Conservation (phyloP, 2,797 vertebrate species). For the Macropus fuliginosus region DNA sequence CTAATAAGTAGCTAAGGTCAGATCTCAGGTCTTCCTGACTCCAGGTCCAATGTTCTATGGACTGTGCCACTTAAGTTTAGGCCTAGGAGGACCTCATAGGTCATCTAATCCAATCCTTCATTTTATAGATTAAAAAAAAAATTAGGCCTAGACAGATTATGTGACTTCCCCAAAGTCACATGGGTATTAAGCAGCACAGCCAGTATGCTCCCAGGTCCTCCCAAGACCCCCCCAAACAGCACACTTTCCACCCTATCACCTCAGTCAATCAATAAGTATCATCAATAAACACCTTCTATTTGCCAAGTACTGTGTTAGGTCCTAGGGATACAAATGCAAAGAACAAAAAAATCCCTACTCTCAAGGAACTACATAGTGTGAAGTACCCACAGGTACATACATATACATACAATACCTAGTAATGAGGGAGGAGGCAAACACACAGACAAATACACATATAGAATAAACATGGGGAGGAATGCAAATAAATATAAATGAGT, state of each 20-base stretch:
- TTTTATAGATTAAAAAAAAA: background rate
- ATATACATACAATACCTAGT: background rate
- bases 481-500: background rate
- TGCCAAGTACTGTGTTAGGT: background rate
- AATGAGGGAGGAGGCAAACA: background rate
- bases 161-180: background rate
- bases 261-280: background rate
- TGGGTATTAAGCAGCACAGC: background rate
- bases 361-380: background rate
- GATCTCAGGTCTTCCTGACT: background rate
- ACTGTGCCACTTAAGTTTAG: background rate
- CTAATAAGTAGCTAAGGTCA: too few species aligned
- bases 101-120: background rate
- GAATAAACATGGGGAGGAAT: background rate
- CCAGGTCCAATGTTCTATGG: background rate
- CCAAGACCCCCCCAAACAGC: background rate
- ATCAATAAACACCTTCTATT: background rate
- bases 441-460: background rate
- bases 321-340: background rate
- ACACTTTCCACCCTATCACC: background rate
- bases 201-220: background rate
- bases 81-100: background rate
- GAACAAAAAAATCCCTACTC: background rate
- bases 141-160: background rate
- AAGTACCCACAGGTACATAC: background rate